Evolutionary conservation across 2,888 invertebrate genomes (phyloP), one percentile per base, ranked within the genome.

Genomic region (Rhorus exstirpatorius): DNA sequence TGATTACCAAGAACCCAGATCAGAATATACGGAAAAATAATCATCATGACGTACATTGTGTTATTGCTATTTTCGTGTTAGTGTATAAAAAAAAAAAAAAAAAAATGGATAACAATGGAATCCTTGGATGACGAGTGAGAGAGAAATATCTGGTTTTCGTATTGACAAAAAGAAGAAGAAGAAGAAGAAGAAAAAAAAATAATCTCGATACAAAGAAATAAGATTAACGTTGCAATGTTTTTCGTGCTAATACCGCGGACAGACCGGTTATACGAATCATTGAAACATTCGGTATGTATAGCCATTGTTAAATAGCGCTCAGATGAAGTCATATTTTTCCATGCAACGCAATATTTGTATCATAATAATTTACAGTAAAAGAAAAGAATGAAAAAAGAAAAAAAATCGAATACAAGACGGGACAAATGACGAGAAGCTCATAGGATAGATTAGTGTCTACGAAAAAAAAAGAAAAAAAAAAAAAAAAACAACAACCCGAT

Each of bases 271-370:
- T 76, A 83, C 87, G 86, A 84, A 87, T 87, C 85, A 86, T 89
- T 78, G 79, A 19, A 79, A 87, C 86, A 86, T 89, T 90, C 89
- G 89, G 86, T 90, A 35, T 76, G 89, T 91, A 91, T 88, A 90
- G 91, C 90, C 91, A 92, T 92, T 92, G 91, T 92, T 91, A 91
- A 90, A 90, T 91, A 92, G 90, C 90, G 88, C 91, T 92, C 88
- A 91, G 89, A 92, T 90, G 91, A 92, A 92, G 91, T 91, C 93
- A 92, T 93, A 93, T 93, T 93, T 93, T 93, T 93, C 92, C 93
- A 93, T 91, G 89, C 91, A 90, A 91, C 86, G 91, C 92, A 92
- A 92, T 92, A 92, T 91, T 90, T 88, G 89, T 91, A 86, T 87
- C 88, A 89, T 86, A 84, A 82, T 83, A 67, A 79, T 88, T 88